A percentile compares a stretch with the other conserved stretches of the same genome.
phyloP scores from a whole-genome alignment of 2,888 invertebrate species.

The Pachycephus smyrnensis region DNA sequence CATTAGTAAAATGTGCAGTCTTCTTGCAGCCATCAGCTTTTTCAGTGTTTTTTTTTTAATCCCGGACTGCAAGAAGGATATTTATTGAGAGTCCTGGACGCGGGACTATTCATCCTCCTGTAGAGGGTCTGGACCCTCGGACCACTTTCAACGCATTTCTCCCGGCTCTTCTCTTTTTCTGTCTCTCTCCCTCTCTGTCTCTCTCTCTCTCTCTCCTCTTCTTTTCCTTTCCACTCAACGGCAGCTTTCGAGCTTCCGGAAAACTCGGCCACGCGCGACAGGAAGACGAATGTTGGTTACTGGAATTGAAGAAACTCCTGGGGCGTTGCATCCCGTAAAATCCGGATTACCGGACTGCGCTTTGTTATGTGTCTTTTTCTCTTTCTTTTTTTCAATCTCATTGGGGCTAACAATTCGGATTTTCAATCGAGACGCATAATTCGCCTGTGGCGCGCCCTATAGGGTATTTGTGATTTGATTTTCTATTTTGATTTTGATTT shows the following conservation, averaged over 20 bases:
- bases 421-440: not conserved
- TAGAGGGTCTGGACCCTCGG: not conserved
- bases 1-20: not conserved
- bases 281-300: not conserved
- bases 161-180: no score
- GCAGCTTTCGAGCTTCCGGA: not conserved
- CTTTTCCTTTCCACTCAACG: not conserved
- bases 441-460: not conserved
- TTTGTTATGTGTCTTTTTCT: not conserved
- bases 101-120: not conserved
- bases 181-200: no score
- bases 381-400: not conserved
- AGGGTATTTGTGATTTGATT: not conserved
- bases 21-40: not conserved
- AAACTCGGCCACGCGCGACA: not conserved
- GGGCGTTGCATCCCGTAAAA: not conserved
- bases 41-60: not conserved
- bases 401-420: not conserved
- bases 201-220: not conserved
- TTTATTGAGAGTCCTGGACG: not conserved
- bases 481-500: not conserved
- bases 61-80: not conserved
- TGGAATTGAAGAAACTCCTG: not conserved
- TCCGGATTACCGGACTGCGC: not conserved
- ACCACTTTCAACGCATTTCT: not conserved